Evolutionary conservation across 2,888 invertebrate species (phyloP), one percentile per base, ranked within the genome.

Genomic region (Hypolimnas misippus): DNA sequence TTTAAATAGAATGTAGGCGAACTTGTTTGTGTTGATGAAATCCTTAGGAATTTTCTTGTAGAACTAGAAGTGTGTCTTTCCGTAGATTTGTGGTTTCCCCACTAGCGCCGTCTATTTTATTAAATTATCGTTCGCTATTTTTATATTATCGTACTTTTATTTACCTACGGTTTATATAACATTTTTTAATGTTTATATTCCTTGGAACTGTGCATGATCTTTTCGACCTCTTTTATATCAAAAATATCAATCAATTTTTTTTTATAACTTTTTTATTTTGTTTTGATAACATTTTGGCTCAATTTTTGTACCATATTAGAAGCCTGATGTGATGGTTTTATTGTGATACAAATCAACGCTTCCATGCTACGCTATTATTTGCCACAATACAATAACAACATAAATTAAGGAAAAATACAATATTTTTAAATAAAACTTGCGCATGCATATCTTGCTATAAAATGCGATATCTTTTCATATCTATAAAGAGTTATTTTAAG

Each of bases 251-350:
- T 46, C 25, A 49, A 17, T 8, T 49, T 53, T 60, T 51, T 29
- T 51, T 52, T 44, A 54, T 33, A 21, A 46, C 40, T 61, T 33
- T 57, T 50, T 55, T 25, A 52, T 21, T 69, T 71, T 68, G 67
- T 72, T 69, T 46, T 72, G 71, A 73, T 73, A 70, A 70, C 66
- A 70, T 73, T 75, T 87, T 87, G 90, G 89, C 90, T 92, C 89
- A 90, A 87, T 84, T 74, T 75, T 77, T 73, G 76, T 76, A 78
- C 72, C 79, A 84, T 85, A 79, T 82, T 88, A 87, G 86, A 81
- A 81, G 86, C 84, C 85, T 86, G 75, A 74, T 72, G 69, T 74
- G 69, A 76, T 74, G 70, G 74, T 78, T 70, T 75, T 60, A 62
- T 75, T 76, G 68, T 73, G 69, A 70, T 77, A 78, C 73, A 72